These are phyloP conservation scores for Oryzias curvinotus DNA, from an alignment of 2,113 vertebrate genomes.

Conservation along the genomic window DNA sequence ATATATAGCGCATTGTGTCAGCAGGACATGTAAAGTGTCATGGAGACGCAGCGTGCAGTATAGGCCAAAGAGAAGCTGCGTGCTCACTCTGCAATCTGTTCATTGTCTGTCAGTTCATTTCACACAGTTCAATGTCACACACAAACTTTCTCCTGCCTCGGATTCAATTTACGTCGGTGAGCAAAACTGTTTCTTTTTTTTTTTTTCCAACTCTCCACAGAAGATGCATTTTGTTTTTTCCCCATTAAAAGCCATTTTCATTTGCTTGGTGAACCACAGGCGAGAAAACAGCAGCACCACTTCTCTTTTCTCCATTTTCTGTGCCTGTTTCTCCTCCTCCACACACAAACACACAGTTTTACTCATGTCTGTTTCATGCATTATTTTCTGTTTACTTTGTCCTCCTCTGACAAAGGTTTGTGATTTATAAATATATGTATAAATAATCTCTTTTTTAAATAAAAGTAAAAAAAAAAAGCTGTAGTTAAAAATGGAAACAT, in stretches of 20 bases:
- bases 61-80: constrained; percentile 27
- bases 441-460: not conserved
- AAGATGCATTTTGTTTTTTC: constrained; percentile 1
- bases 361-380: constrained; percentile 3
- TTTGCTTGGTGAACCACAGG: constrained; percentile 2
- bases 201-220: not conserved
- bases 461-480: not conserved
- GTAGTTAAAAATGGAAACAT: too few species aligned
- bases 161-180: constrained; percentile 18
- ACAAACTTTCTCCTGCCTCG: constrained; percentile 9
- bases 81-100: constrained; percentile 54
- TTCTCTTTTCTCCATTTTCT: constrained; percentile 4
- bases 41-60: constrained; percentile 44
- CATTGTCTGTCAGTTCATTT: constrained; percentile 66
- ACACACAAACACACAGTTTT: not conserved
- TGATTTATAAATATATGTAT: constrained; percentile 13
- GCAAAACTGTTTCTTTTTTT: constrained; percentile 1
- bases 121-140: constrained; percentile 40
- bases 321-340: constrained; percentile 9
- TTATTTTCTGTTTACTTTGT: constrained; percentile 23
- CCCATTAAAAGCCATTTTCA: constrained; percentile 22
- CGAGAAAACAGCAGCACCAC: not conserved
- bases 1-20: constrained; percentile 56
- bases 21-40: constrained; percentile 71
- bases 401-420: constrained; percentile 27